Conservation (phyloP, 2,888 invertebrate species). For the Chirona hameri region DNA sequence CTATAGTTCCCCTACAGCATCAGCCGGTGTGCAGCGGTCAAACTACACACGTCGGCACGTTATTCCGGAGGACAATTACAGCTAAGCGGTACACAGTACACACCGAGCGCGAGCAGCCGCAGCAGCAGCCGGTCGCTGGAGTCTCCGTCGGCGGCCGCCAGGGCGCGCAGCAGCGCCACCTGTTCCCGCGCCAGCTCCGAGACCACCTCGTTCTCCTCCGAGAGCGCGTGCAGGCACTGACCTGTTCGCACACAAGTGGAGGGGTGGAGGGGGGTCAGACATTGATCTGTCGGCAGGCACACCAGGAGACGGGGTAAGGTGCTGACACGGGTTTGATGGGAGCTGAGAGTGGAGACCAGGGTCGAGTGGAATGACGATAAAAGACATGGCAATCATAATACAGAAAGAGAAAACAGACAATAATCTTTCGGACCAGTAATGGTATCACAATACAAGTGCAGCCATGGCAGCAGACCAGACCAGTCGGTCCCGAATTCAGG, state of each 20-base stretch:
- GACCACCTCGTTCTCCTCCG: constrained; percentile 61
- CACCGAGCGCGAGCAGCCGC: neutral
- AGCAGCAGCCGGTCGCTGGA: neutral
- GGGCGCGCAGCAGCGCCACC: neutral
- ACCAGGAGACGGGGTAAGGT: neutral
- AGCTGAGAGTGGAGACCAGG: too few relatives aligned
- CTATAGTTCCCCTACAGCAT: too few relatives aligned
- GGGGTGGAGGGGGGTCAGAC: constrained; percentile 47
- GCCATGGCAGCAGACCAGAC: too few relatives aligned
- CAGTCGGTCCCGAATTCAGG: too few relatives aligned
- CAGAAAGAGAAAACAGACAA: too few relatives aligned
- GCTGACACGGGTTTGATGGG: too few relatives aligned
- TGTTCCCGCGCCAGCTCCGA: constrained; percentile 48
- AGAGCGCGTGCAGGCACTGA: constrained; percentile 65
- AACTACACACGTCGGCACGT: too few relatives aligned
- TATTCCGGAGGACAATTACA: too few relatives aligned
- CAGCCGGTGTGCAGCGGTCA: too few relatives aligned
- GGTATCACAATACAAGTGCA: too few relatives aligned
- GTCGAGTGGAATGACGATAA: neutral
- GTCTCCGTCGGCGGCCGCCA: neutral
- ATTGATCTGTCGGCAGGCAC: constrained; percentile 49
- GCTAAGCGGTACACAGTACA: neutral
- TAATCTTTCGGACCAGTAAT: too few relatives aligned
- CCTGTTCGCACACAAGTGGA: too few relatives aligned
- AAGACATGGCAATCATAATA: neutral